These are phyloP conservation scores for Gymnoscopelus braueri DNA, from an alignment of 2,797 vertebrate species.

Conservation along the genomic window DNA sequence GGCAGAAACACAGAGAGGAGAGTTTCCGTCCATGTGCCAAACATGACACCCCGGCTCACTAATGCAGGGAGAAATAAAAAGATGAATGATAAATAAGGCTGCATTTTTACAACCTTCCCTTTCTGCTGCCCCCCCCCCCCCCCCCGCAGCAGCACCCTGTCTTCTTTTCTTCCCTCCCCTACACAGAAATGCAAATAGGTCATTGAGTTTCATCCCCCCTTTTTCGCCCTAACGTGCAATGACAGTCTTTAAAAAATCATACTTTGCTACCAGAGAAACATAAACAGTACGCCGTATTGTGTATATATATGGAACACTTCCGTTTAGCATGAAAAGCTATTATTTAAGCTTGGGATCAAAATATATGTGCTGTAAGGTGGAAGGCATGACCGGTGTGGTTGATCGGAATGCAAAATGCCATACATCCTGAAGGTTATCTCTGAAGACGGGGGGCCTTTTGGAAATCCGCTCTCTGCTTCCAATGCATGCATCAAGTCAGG, in stretches of 20 bases:
- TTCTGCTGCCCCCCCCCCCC: not conserved
- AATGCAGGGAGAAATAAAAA: slow-evolving; percentile 71
- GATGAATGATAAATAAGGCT: slow-evolving; percentile 79
- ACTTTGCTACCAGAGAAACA: slow-evolving; percentile 47
- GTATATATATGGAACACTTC: slow-evolving; percentile 44
- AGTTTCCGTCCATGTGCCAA: slow-evolving; percentile 59
- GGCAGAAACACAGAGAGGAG: slow-evolving; percentile 63
- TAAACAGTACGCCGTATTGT: slow-evolving; percentile 27
- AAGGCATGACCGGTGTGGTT: slow-evolving; percentile 74
- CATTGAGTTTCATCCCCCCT: slow-evolving; percentile 73
- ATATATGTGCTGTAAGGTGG: slow-evolving; percentile 76
- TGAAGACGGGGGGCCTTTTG: slow-evolving; percentile 78
- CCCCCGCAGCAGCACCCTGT: slow-evolving; percentile 33
- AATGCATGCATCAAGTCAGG: slow-evolving; percentile 79
- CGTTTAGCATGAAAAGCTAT: slow-evolving; percentile 77
- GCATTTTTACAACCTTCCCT: slow-evolving; percentile 32
- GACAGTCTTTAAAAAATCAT: slow-evolving; percentile 81
- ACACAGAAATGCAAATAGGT: slow-evolving; percentile 83
- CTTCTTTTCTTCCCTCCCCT: slow-evolving; percentile 54
- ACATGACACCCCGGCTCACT: slow-evolving; percentile 78
- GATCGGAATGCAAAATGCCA: slow-evolving; percentile 82
- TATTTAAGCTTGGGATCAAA: slow-evolving; percentile 77
- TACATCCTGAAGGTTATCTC: slow-evolving; percentile 85
- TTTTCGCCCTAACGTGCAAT: slow-evolving; percentile 73
- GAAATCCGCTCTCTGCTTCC: slow-evolving; percentile 74